Evolutionary conservation across 1,140 invertebrate genomes (phyloP).

Genomic region (Drosophila yakuba): DNA sequence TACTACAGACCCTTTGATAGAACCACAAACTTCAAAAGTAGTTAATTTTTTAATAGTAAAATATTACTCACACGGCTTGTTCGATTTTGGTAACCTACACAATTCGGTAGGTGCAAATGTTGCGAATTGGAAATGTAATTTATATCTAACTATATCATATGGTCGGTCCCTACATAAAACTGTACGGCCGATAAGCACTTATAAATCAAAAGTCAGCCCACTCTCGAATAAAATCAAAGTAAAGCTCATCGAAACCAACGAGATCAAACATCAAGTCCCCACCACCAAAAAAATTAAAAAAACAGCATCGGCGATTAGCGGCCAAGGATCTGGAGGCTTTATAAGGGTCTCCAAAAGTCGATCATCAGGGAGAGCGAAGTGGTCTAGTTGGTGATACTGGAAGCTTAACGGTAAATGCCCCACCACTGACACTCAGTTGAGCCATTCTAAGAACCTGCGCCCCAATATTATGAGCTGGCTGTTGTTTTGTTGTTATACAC

Average conservation of each 20-base stretch:
- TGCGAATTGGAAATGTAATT: slow-evolving; percentile 39
- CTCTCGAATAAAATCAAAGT: slow-evolving; percentile 41
- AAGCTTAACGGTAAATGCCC: slow-evolving; percentile 67
- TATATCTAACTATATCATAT: slow-evolving; percentile 32
- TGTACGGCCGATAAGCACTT: slow-evolving; percentile 21
- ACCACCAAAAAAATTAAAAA: slow-evolving; percentile 8
- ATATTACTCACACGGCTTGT: slow-evolving; percentile 21
- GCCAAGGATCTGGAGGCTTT: slow-evolving; percentile 24
- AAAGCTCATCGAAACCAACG: slow-evolving; percentile 41
- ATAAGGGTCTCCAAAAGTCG: slow-evolving; percentile 8
- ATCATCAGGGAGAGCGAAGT: slow-evolving; percentile 35
- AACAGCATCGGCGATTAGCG: slow-evolving; percentile 35
- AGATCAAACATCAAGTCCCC: slow-evolving; percentile 34
- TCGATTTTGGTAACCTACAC: slow-evolving; percentile 14
- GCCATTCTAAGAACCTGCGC: slow-evolving; percentile 57
- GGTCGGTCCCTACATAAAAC: slow-evolving; percentile 20
- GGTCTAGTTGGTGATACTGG: slow-evolving; percentile 43
- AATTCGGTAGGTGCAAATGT: slow-evolving; percentile 15
- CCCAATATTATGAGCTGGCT: slow-evolving; percentile 66
- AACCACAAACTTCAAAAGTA: slow-evolving; percentile 5
- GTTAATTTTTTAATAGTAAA: slow-evolving; percentile 22
- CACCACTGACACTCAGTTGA: slow-evolving; percentile 56
- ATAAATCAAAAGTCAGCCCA: slow-evolving; percentile 28
- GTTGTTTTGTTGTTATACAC: slow-evolving; percentile 66
- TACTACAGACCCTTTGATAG: slow-evolving; percentile 3